phyloP scores from a whole-genome alignment of 2,888 invertebrate species.

The Tridacna gigas region DNA sequence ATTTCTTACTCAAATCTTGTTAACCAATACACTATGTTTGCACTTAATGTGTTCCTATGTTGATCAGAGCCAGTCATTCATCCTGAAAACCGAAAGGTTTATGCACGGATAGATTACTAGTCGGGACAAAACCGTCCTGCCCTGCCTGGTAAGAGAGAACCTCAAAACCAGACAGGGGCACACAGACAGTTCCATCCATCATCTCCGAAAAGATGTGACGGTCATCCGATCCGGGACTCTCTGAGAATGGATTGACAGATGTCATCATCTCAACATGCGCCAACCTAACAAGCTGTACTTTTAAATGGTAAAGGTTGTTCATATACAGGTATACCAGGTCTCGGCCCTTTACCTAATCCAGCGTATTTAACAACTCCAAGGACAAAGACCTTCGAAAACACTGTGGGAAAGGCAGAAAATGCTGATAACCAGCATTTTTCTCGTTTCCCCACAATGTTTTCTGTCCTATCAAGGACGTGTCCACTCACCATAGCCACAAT shows the following conservation, averaged over 20 bases:
- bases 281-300: background rate
- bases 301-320: background rate
- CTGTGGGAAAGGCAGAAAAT: no score
- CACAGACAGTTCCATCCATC: conserved; percentile 1
- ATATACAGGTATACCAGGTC: no score
- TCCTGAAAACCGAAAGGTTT: conserved; percentile 20
- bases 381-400: no score
- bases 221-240: conserved; percentile 1
- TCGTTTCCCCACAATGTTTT: no score
- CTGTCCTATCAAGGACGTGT: no score
- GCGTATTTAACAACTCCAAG: no score
- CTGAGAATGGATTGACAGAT: conserved; percentile 28
- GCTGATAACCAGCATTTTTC: no score
- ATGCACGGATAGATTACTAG: conserved; percentile 11
- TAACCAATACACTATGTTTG: no score
- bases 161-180: background rate
- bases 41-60: background rate
- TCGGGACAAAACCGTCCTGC: conserved; percentile 2
- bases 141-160: background rate
- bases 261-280: conserved; percentile 15
- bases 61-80: conserved; percentile 25
- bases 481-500: no score
- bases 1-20: background rate
- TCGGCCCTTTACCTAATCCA: no score
- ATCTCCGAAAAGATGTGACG: conserved; percentile 7